Evolutionary conservation across 2,888 invertebrate genomes (phyloP).

Genomic region (Drosophila anomalipes): DNA sequence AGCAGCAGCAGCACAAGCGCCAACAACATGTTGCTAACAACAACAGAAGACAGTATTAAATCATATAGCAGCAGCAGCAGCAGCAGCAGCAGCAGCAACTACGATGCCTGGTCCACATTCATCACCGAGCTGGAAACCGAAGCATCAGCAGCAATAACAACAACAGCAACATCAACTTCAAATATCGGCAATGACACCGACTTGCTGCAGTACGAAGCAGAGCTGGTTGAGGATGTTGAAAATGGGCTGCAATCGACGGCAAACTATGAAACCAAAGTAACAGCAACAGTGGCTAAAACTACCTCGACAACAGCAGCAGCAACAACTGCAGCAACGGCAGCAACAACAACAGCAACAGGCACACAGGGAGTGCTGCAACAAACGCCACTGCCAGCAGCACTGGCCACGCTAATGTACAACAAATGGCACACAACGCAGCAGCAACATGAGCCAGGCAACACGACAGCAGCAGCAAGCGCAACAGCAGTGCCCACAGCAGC

Average conservation of each 20-base stretch:
- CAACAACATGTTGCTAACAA: constrained; percentile 56
- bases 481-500: constrained; percentile 36
- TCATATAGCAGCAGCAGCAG: constrained; percentile 49
- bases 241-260: constrained; percentile 58
- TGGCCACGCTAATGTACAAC: constrained; percentile 59
- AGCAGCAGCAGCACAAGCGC: constrained; percentile 54
- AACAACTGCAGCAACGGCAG: constrained; percentile 11
- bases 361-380: constrained; percentile 62
- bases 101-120: constrained; percentile 62
- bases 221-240: constrained; percentile 49
- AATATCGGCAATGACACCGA: constrained; percentile 62
- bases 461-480: constrained; percentile 44
- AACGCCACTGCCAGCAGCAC: constrained; percentile 61
- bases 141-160: constrained; percentile 46
- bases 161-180: constrained; percentile 41
- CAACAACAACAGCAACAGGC: constrained; percentile 31
- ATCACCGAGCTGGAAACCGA: constrained; percentile 65
- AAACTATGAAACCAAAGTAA: constrained; percentile 75
- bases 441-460: constrained; percentile 46
- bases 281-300: constrained; percentile 39
- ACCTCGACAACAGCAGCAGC: constrained; percentile 32
- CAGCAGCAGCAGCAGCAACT: constrained; percentile 57
- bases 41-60: constrained; percentile 72
- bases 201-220: constrained; percentile 57
- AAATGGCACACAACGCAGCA: constrained; percentile 65